These are phyloP conservation scores for Sarcophaga caerulescens DNA, from an alignment of 2,888 invertebrate genomes.

Conservation along the genomic window DNA sequence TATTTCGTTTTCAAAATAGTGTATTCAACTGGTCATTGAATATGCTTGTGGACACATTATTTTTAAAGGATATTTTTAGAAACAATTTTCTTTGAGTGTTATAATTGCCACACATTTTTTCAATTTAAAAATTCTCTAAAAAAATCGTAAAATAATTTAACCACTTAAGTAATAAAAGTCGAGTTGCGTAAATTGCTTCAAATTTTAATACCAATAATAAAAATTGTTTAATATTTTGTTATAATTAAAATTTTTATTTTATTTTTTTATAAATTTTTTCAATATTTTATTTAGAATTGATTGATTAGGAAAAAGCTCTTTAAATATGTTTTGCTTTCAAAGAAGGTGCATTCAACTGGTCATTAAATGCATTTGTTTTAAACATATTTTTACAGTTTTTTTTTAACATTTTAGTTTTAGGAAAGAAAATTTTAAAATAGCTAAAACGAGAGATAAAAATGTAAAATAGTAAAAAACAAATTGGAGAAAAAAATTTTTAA, in stretches of 20 bases:
- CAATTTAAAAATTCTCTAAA: too few species aligned
- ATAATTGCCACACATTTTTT: too few species aligned
- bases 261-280: too few species aligned
- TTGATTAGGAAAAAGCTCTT: not conserved
- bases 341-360: not conserved
- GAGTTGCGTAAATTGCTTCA: too few species aligned
- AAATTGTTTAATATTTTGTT: too few species aligned
- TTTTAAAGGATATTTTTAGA: not conserved
- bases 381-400: not conserved
- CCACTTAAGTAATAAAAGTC: too few species aligned
- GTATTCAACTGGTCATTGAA: constrained; percentile 47
- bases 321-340: not conserved
- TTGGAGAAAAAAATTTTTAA: too few species aligned
- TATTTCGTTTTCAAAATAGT: not conserved
- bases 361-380: not conserved
- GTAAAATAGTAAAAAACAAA: too few species aligned
- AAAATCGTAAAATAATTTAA: too few species aligned
- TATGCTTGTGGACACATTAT: not conserved
- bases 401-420: not conserved
- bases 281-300: too few species aligned
- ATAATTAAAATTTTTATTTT: too few species aligned
- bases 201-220: too few species aligned
- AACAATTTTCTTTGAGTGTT: not conserved
- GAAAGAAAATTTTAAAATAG: not conserved
- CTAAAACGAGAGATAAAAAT: not conserved